Evolutionary conservation across 2,797 vertebrate genomes (phyloP).

Genomic region (Falco biarmicus): DNA sequence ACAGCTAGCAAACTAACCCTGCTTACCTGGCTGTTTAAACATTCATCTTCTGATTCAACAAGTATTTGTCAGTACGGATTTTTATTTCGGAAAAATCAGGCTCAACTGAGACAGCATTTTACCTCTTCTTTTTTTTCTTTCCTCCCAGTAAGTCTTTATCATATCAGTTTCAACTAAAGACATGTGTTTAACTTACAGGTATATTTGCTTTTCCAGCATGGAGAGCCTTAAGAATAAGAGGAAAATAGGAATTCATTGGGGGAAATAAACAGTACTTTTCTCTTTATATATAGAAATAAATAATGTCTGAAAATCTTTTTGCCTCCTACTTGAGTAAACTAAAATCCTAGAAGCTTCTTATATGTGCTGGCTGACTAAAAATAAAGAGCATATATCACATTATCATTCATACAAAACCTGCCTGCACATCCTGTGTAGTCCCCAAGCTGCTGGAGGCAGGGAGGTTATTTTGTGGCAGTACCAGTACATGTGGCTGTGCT

Average conservation of each 20-base stretch:
- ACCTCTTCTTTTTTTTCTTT: neutral
- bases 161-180: slow-evolving; percentile 33
- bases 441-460: neutral
- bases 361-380: slow-evolving; percentile 52
- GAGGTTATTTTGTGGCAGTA: neutral
- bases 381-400: slow-evolving; percentile 58
- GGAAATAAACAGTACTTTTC: slow-evolving; percentile 45
- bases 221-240: slow-evolving; percentile 12
- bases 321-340: slow-evolving; percentile 23
- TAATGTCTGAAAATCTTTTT: slow-evolving; percentile 28
- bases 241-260: neutral
- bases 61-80: neutral
- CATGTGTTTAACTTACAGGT: neutral
- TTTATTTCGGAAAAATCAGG: neutral
- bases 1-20: neutral
- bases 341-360: slow-evolving; percentile 57
- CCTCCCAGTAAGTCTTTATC: neutral
- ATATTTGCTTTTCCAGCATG: slow-evolving; percentile 13
- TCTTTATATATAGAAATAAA: slow-evolving; percentile 48
- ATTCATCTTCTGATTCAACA: neutral
- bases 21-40: neutral
- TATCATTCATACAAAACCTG: slow-evolving; percentile 61
- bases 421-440: slow-evolving; percentile 2
- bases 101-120: neutral
- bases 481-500: neutral